These are phyloP conservation scores for Aurelia aurita DNA, from an alignment of 30 jellyfish, hydroid and myxozoan species.

Conservation along the genomic window DNA sequence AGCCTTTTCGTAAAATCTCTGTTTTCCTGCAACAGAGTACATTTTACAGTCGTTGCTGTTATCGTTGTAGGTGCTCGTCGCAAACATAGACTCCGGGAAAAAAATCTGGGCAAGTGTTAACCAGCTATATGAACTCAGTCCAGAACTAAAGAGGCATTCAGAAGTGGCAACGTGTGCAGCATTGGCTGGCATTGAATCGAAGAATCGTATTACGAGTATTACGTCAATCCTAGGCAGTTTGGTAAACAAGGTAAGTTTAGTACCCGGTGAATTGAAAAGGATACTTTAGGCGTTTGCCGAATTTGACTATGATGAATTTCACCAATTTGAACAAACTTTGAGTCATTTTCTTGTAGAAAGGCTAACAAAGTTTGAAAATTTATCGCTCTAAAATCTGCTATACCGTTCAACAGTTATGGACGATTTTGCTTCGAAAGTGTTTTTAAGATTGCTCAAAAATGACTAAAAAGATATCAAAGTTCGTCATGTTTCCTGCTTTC, in stretches of 20 bases:
- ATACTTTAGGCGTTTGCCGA: not conserved
- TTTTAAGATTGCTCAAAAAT: no score
- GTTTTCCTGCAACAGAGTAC: no score
- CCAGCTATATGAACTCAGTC: constrained; percentile 27
- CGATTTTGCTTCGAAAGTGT: no score
- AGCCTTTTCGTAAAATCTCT: no score
- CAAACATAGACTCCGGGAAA: constrained; percentile 40
- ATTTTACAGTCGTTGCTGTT: not conserved
- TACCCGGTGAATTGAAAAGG: no score
- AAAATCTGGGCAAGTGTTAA: constrained; percentile 45
- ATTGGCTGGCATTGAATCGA: constrained; percentile 50
- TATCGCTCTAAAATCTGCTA: no score
- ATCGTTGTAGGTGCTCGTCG: constrained; percentile 29
- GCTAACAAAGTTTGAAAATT: no score
- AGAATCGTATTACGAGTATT: constrained; percentile 12
- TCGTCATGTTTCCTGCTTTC: no score
- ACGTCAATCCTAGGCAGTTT: constrained; percentile 5
- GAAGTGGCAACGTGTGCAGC: constrained; percentile 35
- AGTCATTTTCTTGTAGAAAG: no score
- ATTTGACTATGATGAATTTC: not conserved
- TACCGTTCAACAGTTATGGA: no score
- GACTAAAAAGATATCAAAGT: no score
- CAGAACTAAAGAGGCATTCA: constrained; percentile 16
- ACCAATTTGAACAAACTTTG: no score
- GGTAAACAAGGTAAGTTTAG: constrained; percentile 5